Conservation (phyloP, 2,888 invertebrate species). For the Pantelozetes paolii region DNA sequence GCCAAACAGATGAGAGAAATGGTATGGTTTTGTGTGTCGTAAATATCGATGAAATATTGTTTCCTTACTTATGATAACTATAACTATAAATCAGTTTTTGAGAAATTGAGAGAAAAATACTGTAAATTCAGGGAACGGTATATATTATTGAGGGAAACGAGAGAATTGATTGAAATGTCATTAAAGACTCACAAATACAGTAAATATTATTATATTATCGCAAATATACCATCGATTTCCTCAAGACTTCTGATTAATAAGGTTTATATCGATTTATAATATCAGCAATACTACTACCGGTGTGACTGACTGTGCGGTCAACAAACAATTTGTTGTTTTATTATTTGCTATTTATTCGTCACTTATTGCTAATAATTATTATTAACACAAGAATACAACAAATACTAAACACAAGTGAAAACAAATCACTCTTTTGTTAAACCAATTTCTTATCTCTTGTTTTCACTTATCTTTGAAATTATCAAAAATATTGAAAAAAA, state of each 20-base stretch:
- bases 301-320: too few relatives aligned
- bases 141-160: not conserved
- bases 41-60: constrained; percentile 8
- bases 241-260: constrained; percentile 3
- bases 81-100: not conserved
- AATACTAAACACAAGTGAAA: not conserved
- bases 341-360: not conserved
- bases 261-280: not conserved
- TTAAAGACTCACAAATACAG: not conserved
- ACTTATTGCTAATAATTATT: not conserved
- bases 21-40: not conserved
- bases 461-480: too few relatives aligned
- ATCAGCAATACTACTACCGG: too few relatives aligned
- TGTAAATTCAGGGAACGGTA: too few relatives aligned
- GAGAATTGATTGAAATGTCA: not conserved
- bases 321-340: not conserved
- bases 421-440: too few relatives aligned
- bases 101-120: not conserved
- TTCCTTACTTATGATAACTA: constrained; percentile 19
- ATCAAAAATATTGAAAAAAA: too few relatives aligned
- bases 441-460: not conserved
- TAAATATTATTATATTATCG: not conserved
- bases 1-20: too few relatives aligned
- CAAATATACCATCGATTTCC: too few relatives aligned
- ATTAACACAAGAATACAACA: not conserved